Conservation (phyloP, 2,113 vertebrate species). For the Aspiorhynchus laticeps region DNA sequence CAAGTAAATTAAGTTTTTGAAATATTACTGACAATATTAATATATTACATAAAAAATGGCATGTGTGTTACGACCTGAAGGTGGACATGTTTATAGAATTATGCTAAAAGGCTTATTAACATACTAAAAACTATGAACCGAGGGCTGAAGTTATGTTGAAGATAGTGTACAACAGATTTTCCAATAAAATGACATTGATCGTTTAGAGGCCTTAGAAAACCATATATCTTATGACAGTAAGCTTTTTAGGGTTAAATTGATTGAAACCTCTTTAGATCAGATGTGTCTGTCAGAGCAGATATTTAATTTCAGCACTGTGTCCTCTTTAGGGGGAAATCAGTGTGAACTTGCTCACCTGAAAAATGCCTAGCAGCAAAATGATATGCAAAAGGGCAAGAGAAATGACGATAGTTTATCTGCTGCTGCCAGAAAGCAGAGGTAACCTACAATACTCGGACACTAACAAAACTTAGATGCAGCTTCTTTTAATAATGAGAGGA, state of each 20-base stretch:
- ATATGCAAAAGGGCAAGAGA: slow-evolving; percentile 76
- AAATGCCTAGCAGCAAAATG: slow-evolving; percentile 81
- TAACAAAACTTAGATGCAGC: background rate
- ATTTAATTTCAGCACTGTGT: background rate
- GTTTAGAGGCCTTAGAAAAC: background rate
- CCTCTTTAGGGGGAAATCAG: slow-evolving; percentile 78
- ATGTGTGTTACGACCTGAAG: background rate
- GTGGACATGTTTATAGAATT: background rate
- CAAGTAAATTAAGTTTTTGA: background rate
- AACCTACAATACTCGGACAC: background rate
- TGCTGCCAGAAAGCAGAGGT: slow-evolving; percentile 83
- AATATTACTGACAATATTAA: background rate
- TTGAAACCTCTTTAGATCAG: background rate
- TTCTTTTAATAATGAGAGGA: background rate
- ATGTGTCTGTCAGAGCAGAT: background rate
- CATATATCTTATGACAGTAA: background rate
- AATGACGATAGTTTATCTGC: slow-evolving; percentile 81
- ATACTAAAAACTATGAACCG: background rate
- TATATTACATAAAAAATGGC: background rate
- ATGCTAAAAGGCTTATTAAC: background rate
- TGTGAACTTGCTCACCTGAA: slow-evolving; percentile 83
- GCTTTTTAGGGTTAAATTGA: background rate
- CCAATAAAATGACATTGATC: background rate
- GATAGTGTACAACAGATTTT: background rate
- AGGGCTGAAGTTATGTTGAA: background rate